phyloP scores from a whole-genome alignment of 2,113 vertebrate genomes.

The Pogona vitticeps region DNA sequence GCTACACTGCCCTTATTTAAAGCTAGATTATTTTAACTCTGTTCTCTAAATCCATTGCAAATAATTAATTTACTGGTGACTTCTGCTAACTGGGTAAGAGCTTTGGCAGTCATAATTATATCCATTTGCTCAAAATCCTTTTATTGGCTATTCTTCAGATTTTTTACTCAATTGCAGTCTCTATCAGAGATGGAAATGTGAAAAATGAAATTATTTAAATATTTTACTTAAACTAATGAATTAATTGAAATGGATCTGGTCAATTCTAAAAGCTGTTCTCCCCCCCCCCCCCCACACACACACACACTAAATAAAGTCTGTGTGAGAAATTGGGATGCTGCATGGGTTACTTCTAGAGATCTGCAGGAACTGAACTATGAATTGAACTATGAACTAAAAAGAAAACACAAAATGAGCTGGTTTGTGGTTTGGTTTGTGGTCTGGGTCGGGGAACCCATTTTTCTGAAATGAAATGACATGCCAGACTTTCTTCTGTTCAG shows the following conservation, averaged over 20 bases:
- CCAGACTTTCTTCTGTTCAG: no score
- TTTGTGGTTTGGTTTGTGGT: no score
- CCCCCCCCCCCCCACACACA: neutral
- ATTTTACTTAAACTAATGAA: neutral
- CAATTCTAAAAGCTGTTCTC: neutral
- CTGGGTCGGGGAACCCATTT: no score
- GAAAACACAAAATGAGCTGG: no score
- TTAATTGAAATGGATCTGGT: neutral
- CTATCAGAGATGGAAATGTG: neutral
- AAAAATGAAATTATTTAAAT: neutral
- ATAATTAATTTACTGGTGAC: neutral
- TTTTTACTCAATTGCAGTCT: neutral
- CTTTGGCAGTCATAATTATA: neutral
- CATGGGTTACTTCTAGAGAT: neutral
- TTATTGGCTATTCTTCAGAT: neutral
- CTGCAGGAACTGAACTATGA: neutral
- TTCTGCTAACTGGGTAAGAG: neutral
- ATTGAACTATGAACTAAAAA: no score
- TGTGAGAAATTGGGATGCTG: no score
- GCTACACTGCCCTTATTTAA: neutral
- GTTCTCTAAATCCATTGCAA: neutral
- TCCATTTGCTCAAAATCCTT: neutral
- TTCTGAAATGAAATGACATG: no score
- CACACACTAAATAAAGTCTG: no score
- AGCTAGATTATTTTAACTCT: neutral